phyloP scores from a whole-genome alignment of 2,888 invertebrate genomes.

The Branchipolynoe longqiensis region DNA sequence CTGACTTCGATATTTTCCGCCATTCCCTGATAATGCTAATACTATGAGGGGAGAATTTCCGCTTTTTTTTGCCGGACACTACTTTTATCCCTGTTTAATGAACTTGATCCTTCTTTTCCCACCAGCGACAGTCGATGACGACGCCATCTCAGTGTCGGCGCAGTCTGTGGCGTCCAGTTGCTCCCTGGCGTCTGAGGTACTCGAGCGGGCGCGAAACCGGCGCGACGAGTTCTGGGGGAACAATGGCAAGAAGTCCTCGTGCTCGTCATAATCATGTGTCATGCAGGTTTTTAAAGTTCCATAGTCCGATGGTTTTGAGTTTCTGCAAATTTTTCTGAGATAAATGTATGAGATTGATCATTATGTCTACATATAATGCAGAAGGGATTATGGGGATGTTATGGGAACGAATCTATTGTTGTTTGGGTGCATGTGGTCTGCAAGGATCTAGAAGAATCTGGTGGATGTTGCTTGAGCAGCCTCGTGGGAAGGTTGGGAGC shows the following conservation, averaged over 20 bases:
- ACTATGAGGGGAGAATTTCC: too few relatives aligned
- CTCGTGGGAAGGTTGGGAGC: too few relatives aligned
- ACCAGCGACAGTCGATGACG: slow-evolving; percentile 69
- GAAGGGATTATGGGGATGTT: neutral
- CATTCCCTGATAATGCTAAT: too few relatives aligned
- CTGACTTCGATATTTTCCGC: too few relatives aligned
- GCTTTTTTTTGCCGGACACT: too few relatives aligned
- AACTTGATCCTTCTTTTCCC: neutral
- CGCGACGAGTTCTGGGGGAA: slow-evolving; percentile 68
- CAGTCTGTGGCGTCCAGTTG: slow-evolving; percentile 79
- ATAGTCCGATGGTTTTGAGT: too few relatives aligned
- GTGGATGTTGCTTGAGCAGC: too few relatives aligned
- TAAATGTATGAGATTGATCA: neutral
- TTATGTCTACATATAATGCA: neutral
- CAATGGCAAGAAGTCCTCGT: slow-evolving; percentile 11
- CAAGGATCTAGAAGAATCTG: too few relatives aligned
- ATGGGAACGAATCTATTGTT: neutral
- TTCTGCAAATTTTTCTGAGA: too few relatives aligned
- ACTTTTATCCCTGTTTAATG: too few relatives aligned
- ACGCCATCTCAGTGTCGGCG: slow-evolving; percentile 74
- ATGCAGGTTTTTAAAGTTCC: neutral
- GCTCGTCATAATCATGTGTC: neutral
- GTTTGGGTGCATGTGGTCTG: too few relatives aligned
- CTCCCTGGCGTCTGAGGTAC: slow-evolving; percentile 78
- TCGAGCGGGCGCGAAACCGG: slow-evolving; percentile 73